phyloP scores from a whole-genome alignment of 2,797 vertebrate species.

The Rhodeus uyekii region DNA sequence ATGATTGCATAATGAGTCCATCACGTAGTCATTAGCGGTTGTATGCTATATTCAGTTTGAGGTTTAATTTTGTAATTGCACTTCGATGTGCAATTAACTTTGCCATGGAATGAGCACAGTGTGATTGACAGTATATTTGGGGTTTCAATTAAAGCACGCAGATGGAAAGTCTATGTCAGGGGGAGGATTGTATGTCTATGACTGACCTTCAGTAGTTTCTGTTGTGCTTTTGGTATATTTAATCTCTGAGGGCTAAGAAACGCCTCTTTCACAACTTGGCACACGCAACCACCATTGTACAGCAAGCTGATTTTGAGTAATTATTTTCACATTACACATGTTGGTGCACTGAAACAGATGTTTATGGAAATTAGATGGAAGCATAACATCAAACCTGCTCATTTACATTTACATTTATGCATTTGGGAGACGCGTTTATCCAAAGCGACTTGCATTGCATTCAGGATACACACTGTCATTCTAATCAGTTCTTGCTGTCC shows the following conservation, averaged over 20 bases:
- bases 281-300: neutral
- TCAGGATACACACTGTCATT: too few relatives aligned
- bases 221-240: slow-evolving; percentile 1
- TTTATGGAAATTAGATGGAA: neutral
- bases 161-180: neutral
- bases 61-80: slow-evolving; percentile 15
- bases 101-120: slow-evolving; percentile 4
- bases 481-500: too few relatives aligned
- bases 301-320: neutral
- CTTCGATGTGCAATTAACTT: slow-evolving; percentile 23
- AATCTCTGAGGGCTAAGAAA: neutral
- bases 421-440: too few relatives aligned
- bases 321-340: neutral
- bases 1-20: neutral
- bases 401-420: too few relatives aligned
- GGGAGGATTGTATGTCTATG: neutral
- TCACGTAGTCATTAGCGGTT: slow-evolving; percentile 1
- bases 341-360: slow-evolving; percentile 21
- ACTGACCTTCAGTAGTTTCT: slow-evolving; percentile 8
- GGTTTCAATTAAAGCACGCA: neutral
- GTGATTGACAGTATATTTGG: slow-evolving; percentile 16
- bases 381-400: neutral
- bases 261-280: slow-evolving; percentile 16
- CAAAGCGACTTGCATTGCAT: too few relatives aligned
- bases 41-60: neutral